Evolutionary conservation across 1,140 invertebrate genomes (phyloP).

Genomic region (Aphaenogaster ashmeadi): DNA sequence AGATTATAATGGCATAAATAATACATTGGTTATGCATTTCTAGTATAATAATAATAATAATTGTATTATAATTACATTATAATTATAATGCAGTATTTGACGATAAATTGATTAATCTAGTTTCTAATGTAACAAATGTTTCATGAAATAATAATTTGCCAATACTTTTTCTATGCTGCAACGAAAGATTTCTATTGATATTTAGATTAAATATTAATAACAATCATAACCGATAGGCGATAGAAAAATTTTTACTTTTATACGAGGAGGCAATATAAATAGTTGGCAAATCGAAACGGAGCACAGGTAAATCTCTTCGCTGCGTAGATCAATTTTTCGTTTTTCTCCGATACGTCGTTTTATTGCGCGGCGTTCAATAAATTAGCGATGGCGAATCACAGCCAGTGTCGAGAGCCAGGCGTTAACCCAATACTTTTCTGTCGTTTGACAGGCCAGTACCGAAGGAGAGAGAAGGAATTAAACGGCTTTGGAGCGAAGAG

Average conservation of each 20-base stretch:
- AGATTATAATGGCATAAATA: constrained; percentile 27
- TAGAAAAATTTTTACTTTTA: constrained; percentile 12
- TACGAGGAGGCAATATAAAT: background rate
- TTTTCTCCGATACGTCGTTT: constrained; percentile 21
- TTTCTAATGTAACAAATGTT: constrained; percentile 24
- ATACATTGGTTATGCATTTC: constrained; percentile 2
- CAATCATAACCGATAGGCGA: background rate
- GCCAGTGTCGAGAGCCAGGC: constrained; percentile 33
- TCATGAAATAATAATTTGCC: constrained; percentile 5
- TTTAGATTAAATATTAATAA: background rate
- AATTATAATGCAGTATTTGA: background rate
- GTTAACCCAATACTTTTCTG: constrained; percentile 53
- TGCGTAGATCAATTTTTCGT: constrained; percentile 3
- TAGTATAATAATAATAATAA: constrained; percentile 17
- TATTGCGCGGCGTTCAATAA: constrained; percentile 50
- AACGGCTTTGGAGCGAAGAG: constrained; percentile 56
- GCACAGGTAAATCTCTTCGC: background rate
- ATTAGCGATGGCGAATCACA: constrained; percentile 48
- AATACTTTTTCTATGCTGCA: background rate
- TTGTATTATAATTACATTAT: constrained; percentile 2
- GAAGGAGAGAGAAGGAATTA: constrained; percentile 50
- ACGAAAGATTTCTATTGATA: background rate
- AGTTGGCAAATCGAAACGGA: background rate
- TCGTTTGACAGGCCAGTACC: constrained; percentile 21
- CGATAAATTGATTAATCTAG: constrained; percentile 12